Percentiles rank a stretch among this genome's conserved stretches.
phyloP scores from a whole-genome alignment of 2,888 invertebrate genomes.

The Aproaerema taeniolella region DNA sequence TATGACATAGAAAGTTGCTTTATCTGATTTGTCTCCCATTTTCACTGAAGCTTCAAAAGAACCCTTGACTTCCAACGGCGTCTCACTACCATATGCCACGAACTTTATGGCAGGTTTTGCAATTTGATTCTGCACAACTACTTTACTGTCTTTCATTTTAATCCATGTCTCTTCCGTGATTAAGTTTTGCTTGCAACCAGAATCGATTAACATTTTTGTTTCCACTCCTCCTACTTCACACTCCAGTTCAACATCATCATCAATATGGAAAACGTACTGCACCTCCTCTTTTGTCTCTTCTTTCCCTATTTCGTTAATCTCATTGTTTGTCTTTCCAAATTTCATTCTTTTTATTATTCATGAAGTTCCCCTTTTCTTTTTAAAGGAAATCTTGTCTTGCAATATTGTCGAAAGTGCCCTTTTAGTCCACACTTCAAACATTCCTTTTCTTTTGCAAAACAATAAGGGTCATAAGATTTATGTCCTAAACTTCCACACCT shows the following conservation, averaged over 20 bases:
- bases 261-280: constrained; percentile 2
- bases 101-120: not conserved
- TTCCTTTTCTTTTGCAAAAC: not conserved
- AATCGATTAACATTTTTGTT: constrained; percentile 1
- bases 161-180: constrained; percentile 1
- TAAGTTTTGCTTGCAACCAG: not conserved
- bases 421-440: not conserved
- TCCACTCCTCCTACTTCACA: not conserved
- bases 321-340: no score
- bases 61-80: not conserved
- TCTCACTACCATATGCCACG: not conserved
- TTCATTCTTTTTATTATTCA: not conserved
- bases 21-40: not conserved
- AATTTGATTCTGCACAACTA: not conserved
- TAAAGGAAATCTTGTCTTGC: not conserved
- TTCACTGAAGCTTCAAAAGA: not conserved
- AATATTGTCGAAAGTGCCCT: not conserved
- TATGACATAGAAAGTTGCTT: not conserved
- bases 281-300: not conserved
- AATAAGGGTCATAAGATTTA: not conserved
- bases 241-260: not conserved
- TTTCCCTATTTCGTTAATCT: not conserved
- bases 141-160: not conserved
- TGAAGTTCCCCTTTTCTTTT: not conserved
- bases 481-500: not conserved